A percentile compares a stretch with the other conserved stretches of the same genome.
Conservation (phyloP, 2,888 invertebrate genomes). For the Rhamphomyia laevipes region DNA sequence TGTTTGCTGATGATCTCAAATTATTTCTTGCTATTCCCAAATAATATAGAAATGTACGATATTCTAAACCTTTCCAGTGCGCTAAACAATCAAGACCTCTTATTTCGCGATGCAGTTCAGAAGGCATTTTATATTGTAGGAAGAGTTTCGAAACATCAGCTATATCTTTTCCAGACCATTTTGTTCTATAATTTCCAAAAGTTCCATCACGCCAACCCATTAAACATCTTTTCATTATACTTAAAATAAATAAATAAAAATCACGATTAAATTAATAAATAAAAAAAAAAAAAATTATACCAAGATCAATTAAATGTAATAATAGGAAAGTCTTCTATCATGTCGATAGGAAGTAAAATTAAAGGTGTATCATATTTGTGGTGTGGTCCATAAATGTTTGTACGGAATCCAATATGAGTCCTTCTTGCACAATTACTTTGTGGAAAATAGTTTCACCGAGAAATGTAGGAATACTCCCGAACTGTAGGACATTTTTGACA, state of each 20-base stretch:
- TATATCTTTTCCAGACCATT: not conserved
- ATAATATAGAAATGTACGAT: constrained; percentile 17
- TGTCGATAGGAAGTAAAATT: constrained; percentile 15
- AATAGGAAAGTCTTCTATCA: constrained; percentile 18
- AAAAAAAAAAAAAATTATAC: too few relatives aligned
- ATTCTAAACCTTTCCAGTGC: constrained; percentile 18
- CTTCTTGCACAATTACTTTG: constrained; percentile 11
- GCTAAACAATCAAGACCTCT: constrained; percentile 14
- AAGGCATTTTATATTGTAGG: constrained; percentile 13
- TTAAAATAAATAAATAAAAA: too few relatives aligned
- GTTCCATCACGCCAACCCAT: constrained; percentile 14
- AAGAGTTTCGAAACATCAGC: not conserved
- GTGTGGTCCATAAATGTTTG: constrained; percentile 5
- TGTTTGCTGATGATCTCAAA: too few relatives aligned
- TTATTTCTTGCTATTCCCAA: too few relatives aligned
- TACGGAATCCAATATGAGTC: constrained; percentile 15
- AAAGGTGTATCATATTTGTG: constrained; percentile 2
- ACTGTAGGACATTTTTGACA: not conserved
- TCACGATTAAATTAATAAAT: too few relatives aligned
- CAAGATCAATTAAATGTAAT: constrained; percentile 17
- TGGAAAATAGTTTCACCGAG: not conserved
- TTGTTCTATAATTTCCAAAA: constrained; percentile 12
- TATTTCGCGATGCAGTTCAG: constrained; percentile 14
- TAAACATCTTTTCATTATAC: constrained; percentile 10
- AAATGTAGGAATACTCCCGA: not conserved